A percentile compares a stretch with the other conserved stretches of the same genome.
Conservation (phyloP, 2,113 vertebrate species). For the Tricholaema leucomelas region DNA sequence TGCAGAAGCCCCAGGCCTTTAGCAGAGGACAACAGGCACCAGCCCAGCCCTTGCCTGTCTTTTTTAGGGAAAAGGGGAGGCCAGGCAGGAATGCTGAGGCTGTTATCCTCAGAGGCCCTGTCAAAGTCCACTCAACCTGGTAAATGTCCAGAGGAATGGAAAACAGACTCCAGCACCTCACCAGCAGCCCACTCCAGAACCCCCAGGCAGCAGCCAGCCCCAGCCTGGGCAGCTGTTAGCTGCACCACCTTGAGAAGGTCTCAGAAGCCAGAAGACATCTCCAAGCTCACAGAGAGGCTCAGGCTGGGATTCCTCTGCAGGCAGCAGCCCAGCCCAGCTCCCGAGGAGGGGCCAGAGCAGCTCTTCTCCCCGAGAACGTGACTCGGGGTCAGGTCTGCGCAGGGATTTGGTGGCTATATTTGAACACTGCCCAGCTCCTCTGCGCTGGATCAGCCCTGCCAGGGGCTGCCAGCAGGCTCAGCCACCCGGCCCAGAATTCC, state of each 20-base stretch:
- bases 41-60: fast-evolving
- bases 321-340: fast-evolving
- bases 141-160: neutral
- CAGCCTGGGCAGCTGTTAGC: fast-evolving
- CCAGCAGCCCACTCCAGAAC: neutral
- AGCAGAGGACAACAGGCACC: fast-evolving
- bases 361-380: neutral
- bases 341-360: constrained; percentile 1
- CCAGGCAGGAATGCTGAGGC: neutral
- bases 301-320: fast-evolving
- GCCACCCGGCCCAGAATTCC: neutral
- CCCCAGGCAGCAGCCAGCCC: fast-evolving
- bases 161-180: neutral
- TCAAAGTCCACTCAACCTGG: neutral
- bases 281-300: fast-evolving
- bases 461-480: neutral
- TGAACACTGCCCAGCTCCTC: neutral
- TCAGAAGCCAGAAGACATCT: fast-evolving
- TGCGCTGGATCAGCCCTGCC: neutral
- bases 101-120: neutral
- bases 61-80: neutral
- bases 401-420: constrained; percentile 22
- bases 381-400: neutral
- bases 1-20: fast-evolving
- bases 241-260: neutral